Conservation (phyloP, 2,113 vertebrate genomes). For the Dunckerocampus dactyliophorus region DNA sequence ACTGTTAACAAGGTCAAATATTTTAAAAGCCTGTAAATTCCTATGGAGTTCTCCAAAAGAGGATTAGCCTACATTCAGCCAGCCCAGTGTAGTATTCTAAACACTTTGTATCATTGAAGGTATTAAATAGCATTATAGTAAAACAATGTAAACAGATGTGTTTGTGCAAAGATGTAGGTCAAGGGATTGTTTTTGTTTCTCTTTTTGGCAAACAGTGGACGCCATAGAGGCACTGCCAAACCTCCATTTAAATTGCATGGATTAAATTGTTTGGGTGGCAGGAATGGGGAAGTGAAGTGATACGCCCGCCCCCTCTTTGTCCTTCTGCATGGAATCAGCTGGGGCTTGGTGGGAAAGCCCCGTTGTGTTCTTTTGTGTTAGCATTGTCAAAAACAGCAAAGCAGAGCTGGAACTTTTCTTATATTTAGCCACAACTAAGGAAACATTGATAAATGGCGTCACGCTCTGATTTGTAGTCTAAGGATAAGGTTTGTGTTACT, state of each 20-base stretch:
- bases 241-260: slow-evolving; percentile 25
- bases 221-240: slow-evolving; percentile 1
- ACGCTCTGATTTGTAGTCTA: slow-evolving; percentile 8
- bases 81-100: slow-evolving; percentile 20
- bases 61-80: slow-evolving; percentile 60
- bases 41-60: slow-evolving; percentile 44
- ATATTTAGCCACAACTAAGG: slow-evolving; percentile 19
- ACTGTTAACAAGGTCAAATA: slow-evolving; percentile 45
- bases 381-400: slow-evolving; percentile 10
- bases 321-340: slow-evolving; percentile 48
- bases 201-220: slow-evolving; percentile 17
- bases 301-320: slow-evolving; percentile 49
- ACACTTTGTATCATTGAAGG: slow-evolving; percentile 33
- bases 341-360: slow-evolving; percentile 44
- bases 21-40: slow-evolving; percentile 61
- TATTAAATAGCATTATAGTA: slow-evolving; percentile 26
- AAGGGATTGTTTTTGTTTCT: slow-evolving; percentile 39
- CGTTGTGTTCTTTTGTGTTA: slow-evolving; percentile 49
- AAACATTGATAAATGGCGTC: slow-evolving; percentile 27
- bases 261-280: slow-evolving; percentile 40
- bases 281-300: slow-evolving; percentile 37
- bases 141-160: slow-evolving; percentile 47
- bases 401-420: slow-evolving; percentile 10
- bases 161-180: slow-evolving; percentile 48
- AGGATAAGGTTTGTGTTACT: slow-evolving; percentile 22